Base-by-base conservation (phyloP, 2,113 vertebrate genomes). In the Ginglymostoma cirratum region DNA sequence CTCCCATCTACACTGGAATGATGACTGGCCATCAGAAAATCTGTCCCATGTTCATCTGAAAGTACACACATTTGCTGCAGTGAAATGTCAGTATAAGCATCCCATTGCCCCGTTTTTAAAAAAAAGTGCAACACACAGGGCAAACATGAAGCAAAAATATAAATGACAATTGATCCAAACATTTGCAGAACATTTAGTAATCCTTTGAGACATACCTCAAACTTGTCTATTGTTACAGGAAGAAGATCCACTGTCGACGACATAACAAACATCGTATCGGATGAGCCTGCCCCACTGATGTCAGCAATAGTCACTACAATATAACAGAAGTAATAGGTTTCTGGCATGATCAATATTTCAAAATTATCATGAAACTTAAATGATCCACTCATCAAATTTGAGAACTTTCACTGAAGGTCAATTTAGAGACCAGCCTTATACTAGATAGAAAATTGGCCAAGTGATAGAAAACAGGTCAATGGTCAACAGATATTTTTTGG, bases 231-330 rank as follows among this genome's bases (percentile, higher is more conserved):
- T 94, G 92, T 38, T 5, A 70, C n/a, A 69, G 92, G 92, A 69
- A 67, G 66, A 67, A 45, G 66, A 94, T 69, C n/a, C 38, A 94
- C 61, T 69, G 65, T 38, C 12, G 92, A 94, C 3, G 92, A 94
- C n/a, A 90, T 90, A 34, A 94, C 92, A 94, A 70, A 12, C 38
- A 94, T 94, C 27, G 65, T 45, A 70, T 94, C 92, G 2, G 65
- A 69, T 45, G 65, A 69, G 69, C 65, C 66, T 24, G 65, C n/a
- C 23, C 65, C 66, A 70, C 6, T 45, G 65, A 69, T 69, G 66
- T 94, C 92, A 42, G 92, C n/a, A 42, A 42, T 69, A 38, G 65
- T 45, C 27, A 94, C 92, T 94, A 38, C 45, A 94, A 70, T 69
- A 45, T 14, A 14, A 70, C 4, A 94, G 45, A 67, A 92, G 61